Evolutionary conservation across 2,888 invertebrate species (phyloP).

Genomic region (Pasiphila rectangulata): DNA sequence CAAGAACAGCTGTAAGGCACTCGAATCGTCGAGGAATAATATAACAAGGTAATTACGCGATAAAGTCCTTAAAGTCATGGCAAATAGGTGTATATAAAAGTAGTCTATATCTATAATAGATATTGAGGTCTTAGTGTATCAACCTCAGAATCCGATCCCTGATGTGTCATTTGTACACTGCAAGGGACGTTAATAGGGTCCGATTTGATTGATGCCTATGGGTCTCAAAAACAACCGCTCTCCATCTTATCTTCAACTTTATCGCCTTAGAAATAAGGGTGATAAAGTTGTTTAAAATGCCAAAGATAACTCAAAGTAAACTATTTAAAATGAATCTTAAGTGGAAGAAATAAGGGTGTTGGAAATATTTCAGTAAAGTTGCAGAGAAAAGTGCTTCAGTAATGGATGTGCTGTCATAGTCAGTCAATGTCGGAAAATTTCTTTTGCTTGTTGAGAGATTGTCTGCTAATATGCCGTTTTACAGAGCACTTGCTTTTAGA

Average conservation of each 20-base stretch:
- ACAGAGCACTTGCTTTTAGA: constrained; percentile 2
- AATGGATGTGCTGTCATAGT: constrained; percentile 31
- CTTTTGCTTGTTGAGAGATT: constrained; percentile 13
- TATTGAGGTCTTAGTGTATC: neutral
- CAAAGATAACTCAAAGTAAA: neutral
- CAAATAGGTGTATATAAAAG: no score
- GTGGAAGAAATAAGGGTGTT: fast-evolving
- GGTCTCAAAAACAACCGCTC: constrained; percentile 20
- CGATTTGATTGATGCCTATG: constrained; percentile 46
- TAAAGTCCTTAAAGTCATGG: no score
- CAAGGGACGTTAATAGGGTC: constrained; percentile 55
- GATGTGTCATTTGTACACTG: constrained; percentile 54
- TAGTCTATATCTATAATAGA: constrained; percentile 5
- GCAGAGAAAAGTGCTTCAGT: constrained; percentile 23
- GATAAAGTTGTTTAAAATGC: neutral
- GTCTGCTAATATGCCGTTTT: neutral
- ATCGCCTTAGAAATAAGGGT: constrained; percentile 1
- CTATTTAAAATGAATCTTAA: constrained; percentile 23
- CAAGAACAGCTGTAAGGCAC: no score
- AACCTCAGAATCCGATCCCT: constrained; percentile 19
- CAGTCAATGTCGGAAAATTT: constrained; percentile 28
- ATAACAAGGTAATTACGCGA: no score
- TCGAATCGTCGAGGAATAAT: no score
- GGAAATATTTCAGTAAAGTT: constrained; percentile 3
- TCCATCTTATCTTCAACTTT: neutral